phyloP scores from a whole-genome alignment of 2,113 vertebrate genomes.

The Colistium nudipinnis region DNA sequence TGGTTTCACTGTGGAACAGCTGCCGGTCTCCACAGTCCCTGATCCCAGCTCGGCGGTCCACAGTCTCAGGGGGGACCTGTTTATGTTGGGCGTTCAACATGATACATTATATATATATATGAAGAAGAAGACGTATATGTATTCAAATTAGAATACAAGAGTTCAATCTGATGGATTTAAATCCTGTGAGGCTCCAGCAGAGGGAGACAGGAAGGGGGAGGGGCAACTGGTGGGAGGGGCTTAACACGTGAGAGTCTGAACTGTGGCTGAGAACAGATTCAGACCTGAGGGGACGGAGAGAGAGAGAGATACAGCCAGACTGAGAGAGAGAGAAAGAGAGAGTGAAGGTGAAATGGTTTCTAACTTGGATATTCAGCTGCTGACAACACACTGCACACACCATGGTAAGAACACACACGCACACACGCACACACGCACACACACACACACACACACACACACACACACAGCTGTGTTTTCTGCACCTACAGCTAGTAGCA shows the following conservation, averaged over 20 bases:
- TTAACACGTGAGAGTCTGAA: constrained; percentile 47
- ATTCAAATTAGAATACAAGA: no score
- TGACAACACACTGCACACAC: constrained; percentile 27
- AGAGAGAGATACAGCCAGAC: constrained; percentile 7
- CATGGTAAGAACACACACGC: constrained; percentile 69
- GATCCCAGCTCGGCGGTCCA: no score
- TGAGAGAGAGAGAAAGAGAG: constrained; percentile 13
- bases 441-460: constrained; percentile 13
- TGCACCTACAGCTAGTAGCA: background rate
- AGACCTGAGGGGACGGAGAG: constrained; percentile 44
- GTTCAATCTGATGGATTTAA: no score
- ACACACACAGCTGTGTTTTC: background rate
- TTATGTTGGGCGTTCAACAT: no score
- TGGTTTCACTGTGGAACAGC: no score
- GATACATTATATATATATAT: no score
- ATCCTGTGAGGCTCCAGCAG: no score
- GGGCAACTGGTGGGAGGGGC: constrained; percentile 64
- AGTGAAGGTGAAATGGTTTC: constrained; percentile 55
- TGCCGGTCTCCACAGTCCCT: no score
- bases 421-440: background rate
- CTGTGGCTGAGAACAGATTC: constrained; percentile 55
- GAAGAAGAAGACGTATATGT: no score
- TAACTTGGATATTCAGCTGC: constrained; percentile 21
- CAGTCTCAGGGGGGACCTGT: no score
- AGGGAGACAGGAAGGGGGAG: constrained; percentile 25